A percentile compares a stretch with the other conserved stretches of the same genome.
phyloP scores from a whole-genome alignment of 2,888 invertebrate species.

The Dasysyrphus tricinctus region DNA sequence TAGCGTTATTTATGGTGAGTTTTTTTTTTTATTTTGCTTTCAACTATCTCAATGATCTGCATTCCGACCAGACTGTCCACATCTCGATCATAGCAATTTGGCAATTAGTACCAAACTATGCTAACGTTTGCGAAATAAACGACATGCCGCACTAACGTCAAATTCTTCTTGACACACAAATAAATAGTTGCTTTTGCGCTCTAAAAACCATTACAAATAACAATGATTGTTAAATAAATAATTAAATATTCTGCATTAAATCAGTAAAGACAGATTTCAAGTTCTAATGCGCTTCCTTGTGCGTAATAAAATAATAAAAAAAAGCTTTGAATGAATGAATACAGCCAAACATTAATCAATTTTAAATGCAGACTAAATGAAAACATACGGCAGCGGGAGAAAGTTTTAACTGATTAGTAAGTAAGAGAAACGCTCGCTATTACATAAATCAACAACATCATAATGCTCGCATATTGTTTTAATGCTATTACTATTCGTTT shows the following conservation, averaged over 20 bases:
- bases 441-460: conserved; percentile 47
- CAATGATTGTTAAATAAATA: background rate
- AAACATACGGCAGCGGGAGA: conserved; percentile 48
- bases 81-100: conserved; percentile 29
- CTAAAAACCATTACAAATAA: background rate
- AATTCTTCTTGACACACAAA: background rate
- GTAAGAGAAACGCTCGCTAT: conserved; percentile 51
- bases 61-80: conserved; percentile 14
- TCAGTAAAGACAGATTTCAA: too few relatives aligned
- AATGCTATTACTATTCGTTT: conserved; percentile 49
- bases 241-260: background rate
- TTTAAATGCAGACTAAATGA: conserved; percentile 37
- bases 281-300: conserved; percentile 10
- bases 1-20: conserved; percentile 58
- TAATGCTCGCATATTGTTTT: conserved; percentile 56
- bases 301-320: conserved; percentile 1
- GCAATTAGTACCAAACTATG: conserved; percentile 22
- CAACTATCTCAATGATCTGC: conserved; percentile 31
- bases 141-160: background rate
- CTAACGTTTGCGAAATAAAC: conserved; percentile 32
- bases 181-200: background rate
- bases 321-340: conserved; percentile 43
- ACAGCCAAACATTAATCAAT: conserved; percentile 48
- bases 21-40: conserved; percentile 28
- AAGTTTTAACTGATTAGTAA: conserved; percentile 56